A percentile compares a stretch with the other conserved stretches of the same genome.
phyloP scores from a whole-genome alignment of 1,140 invertebrate genomes.

The Triops cancriformis region DNA sequence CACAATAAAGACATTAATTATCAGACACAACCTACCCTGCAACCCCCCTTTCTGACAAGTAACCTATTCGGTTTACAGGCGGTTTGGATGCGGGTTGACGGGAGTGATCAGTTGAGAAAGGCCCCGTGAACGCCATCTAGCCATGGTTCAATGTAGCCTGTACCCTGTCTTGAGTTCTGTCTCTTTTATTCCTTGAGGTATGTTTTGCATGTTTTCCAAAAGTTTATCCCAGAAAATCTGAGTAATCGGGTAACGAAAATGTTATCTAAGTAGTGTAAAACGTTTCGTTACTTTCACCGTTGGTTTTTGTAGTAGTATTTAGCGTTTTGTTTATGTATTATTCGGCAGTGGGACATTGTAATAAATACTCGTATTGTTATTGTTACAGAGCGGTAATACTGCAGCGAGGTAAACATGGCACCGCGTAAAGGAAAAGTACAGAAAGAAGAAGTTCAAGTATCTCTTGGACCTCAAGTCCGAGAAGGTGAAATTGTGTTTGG shows the following conservation, averaged over 20 bases:
- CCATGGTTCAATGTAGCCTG: not conserved
- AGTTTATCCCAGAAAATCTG: not conserved
- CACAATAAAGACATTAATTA: not conserved
- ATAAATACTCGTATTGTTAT: not conserved
- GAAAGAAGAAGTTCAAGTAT: constrained; percentile 93
- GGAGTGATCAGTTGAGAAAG: not conserved
- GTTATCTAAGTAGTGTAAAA: not conserved
- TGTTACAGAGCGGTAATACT: not conserved
- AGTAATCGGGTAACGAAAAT: not conserved
- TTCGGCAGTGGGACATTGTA: not conserved
- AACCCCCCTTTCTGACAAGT: constrained; percentile 12
- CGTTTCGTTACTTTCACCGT: not conserved
- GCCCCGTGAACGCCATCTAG: not conserved
- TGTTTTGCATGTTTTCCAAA: constrained; percentile 5
- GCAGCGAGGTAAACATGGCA: constrained; percentile 58
- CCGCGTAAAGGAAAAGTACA: constrained; percentile 93
- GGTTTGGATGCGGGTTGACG: not conserved
- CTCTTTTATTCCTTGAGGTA: not conserved
- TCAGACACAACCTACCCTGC: not conserved
- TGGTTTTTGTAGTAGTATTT: not conserved
- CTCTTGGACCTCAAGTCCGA: constrained; percentile 90
- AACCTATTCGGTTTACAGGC: not conserved
- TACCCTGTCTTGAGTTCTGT: not conserved
- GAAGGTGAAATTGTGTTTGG: constrained; percentile 98
- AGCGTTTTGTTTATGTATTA: not conserved